Evolutionary conservation across 2,888 invertebrate species (phyloP).

Genomic region (Crocallis elinguaria): DNA sequence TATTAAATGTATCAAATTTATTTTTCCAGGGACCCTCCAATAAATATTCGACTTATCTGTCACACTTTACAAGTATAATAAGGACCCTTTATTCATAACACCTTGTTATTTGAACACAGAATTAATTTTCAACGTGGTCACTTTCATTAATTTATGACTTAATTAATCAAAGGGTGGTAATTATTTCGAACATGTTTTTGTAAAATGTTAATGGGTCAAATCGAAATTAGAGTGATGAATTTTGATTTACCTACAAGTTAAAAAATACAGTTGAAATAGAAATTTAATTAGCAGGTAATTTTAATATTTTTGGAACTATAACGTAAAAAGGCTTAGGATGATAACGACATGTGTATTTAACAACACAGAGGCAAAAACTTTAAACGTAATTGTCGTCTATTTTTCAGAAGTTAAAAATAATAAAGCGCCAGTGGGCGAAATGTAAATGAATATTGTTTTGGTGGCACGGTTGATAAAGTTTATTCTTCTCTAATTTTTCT

Average conservation of each 20-base stretch:
- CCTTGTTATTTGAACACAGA: constrained; percentile 16
- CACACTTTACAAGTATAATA: background rate
- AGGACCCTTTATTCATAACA: background rate
- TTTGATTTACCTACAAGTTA: too few species aligned
- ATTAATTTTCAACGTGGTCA: constrained; percentile 13
- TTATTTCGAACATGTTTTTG: constrained; percentile 8
- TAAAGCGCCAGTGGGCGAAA: too few species aligned
- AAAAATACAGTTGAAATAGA: too few species aligned
- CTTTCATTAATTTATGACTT: constrained; percentile 20
- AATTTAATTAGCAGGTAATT: too few species aligned
- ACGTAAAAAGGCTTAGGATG: too few species aligned
- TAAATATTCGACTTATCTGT: background rate
- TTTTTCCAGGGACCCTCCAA: background rate
- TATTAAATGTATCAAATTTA: too few species aligned
- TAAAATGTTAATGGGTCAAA: constrained; percentile 5
- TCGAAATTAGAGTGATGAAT: background rate
- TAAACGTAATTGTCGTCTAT: too few species aligned
- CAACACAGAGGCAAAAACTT: too few species aligned
- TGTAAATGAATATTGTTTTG: too few species aligned
- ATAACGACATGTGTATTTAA: too few species aligned
- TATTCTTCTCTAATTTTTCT: background rate
- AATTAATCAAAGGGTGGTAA: constrained; percentile 1
- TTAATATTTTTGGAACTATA: too few species aligned
- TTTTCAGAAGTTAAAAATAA: too few species aligned
- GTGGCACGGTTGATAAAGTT: background rate